Percentiles rank a stretch among this genome's conserved stretches.
These are phyloP conservation scores for Luperina testacea DNA, from an alignment of 2,888 invertebrate genomes.

Conservation along the genomic window DNA sequence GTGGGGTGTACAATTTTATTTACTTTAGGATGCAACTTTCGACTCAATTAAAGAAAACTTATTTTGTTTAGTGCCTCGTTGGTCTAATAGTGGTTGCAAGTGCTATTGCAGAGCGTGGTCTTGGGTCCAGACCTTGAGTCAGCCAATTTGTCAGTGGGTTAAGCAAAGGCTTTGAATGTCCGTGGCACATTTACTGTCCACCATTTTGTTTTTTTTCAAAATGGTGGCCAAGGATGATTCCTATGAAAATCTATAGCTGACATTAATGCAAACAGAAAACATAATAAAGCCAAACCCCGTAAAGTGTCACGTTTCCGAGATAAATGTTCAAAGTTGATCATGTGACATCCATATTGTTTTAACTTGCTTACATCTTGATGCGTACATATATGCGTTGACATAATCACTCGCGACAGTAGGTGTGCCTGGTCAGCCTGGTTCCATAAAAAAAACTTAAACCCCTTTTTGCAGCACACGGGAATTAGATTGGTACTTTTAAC, in stretches of 20 bases:
- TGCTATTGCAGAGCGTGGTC: too few species aligned
- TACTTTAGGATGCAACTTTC: not conserved
- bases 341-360: not conserved
- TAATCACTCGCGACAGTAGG: too few species aligned
- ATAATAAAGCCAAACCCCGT: too few species aligned
- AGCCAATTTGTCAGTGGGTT: not conserved
- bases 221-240: too few species aligned
- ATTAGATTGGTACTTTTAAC: not conserved
- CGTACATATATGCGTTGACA: not conserved
- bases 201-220: too few species aligned
- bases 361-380: not conserved
- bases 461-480: not conserved
- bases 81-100: not conserved
- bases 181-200: too few species aligned
- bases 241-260: not conserved
- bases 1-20: not conserved
- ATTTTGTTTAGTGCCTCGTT: not conserved
- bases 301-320: not conserved
- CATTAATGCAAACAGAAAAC: too few species aligned
- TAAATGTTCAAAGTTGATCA: too few species aligned
- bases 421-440: too few species aligned
- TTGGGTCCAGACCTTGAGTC: not conserved
- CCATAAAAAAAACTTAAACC: too few species aligned
- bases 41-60: not conserved
- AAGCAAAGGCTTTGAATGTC: too few species aligned